Evolutionary conservation across 2,797 vertebrate genomes (phyloP), one percentile per base, ranked within the genome.

Genomic region (Euphonia xanthogaster): DNA sequence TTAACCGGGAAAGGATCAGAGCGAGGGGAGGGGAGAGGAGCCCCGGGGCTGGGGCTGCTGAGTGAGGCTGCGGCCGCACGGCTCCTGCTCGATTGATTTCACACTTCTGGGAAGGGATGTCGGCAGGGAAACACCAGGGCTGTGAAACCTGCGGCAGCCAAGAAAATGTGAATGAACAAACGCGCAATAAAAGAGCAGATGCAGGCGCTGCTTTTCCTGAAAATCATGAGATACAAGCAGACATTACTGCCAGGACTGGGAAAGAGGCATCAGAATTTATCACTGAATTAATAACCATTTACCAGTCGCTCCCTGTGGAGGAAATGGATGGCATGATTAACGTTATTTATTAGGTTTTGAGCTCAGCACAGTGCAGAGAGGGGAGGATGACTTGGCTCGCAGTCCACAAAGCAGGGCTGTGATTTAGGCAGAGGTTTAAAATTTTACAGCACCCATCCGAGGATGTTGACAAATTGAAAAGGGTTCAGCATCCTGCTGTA

Each of bases 351-450:
- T 76, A 30, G 66, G 60, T 37, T 92, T 73, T 73, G 70, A 81
- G 91, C 92, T 90, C 86, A 70, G 91, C 91, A 24, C 35, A 12
- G 72, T 15, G 60, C 35, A 40, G 47, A 91, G 44, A 2, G 55
- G 60, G 80, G 76, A 91, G 89, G 87, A 47, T 33, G 75, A 3
- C 47, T 93, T 75, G 78, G 87, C 93, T 81, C 4, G 0, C 60
- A 47, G 60, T 47, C 72, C 75, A 22, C 86, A 77, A 47, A 91
- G 88, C 81, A 74, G 65, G 88, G 63, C 80, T 94, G 44, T 91
- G 95, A 90, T 95, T 96, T 86, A 96, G 79, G 79, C 79, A 90
- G 93, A 39, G 89, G 66, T 94, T 91, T 94, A 81, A 92, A 95
- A 90, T 94, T 91, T 95, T 86, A 89, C 75, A 85, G 72, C 23